Conservation (phyloP, 1,140 invertebrate genomes). For the Parapsyche elsis region DNA sequence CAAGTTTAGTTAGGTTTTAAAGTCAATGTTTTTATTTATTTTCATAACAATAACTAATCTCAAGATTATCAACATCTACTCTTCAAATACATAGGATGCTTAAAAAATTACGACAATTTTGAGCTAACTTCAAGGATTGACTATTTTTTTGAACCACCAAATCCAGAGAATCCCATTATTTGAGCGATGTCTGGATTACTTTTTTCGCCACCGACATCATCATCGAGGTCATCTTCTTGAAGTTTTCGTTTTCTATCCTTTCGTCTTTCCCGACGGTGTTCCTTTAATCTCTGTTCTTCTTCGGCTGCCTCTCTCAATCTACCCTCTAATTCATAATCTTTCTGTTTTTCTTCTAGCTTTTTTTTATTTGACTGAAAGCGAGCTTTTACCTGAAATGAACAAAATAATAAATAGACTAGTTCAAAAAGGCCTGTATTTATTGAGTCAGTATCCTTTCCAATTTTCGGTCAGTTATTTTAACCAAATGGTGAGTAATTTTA, state of each 20-base stretch:
- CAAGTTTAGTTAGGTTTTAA: no score
- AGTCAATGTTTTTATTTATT: no score
- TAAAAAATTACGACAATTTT: neutral
- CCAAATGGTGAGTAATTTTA: no score
- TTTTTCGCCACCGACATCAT: constrained; percentile 70
- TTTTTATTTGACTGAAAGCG: constrained; percentile 94
- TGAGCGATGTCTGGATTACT: constrained; percentile 88
- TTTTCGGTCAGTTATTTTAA: no score
- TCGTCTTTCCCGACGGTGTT: constrained; percentile 89
- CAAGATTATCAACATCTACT: no score
- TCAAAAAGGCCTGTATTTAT: no score
- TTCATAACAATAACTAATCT: no score
- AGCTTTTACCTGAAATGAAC: constrained; percentile 81
- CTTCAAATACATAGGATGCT: no score
- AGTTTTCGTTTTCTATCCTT: constrained; percentile 91
- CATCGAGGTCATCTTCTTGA: constrained; percentile 77
- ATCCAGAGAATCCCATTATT: constrained; percentile 98
- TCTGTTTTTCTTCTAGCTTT: constrained; percentile 95
- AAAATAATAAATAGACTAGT: neutral
- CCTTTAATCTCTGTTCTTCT: constrained; percentile 95
- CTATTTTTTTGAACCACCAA: constrained; percentile 88
- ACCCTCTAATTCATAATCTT: constrained; percentile 95
- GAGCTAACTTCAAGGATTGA: neutral
- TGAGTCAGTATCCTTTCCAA: no score
- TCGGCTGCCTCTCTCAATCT: constrained; percentile 93